Percentiles rank a stretch among this genome's conserved stretches.
phyloP scores from a whole-genome alignment of 2,888 invertebrate genomes.

The Onchidella celtica region DNA sequence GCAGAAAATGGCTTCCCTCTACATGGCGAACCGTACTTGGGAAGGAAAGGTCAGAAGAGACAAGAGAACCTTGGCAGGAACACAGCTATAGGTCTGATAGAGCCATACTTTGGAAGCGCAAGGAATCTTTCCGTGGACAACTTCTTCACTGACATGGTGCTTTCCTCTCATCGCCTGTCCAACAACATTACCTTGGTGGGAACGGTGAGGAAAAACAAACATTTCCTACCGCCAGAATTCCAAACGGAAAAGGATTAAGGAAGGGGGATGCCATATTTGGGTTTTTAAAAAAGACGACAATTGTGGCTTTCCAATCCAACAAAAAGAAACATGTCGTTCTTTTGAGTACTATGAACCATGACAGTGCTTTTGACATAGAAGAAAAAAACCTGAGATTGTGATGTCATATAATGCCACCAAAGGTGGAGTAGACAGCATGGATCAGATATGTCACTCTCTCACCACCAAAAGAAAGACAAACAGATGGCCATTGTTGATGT shows the following conservation, averaged over 20 bases:
- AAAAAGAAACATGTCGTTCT: constrained; percentile 10
- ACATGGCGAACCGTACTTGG: constrained; percentile 21
- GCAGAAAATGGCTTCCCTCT: constrained; percentile 13
- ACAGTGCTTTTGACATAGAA: neutral
- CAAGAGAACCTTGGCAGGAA: constrained; percentile 21
- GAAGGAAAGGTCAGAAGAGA: neutral
- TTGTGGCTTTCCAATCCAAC: constrained; percentile 11
- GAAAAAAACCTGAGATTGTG: neutral
- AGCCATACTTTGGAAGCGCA: constrained; percentile 15
- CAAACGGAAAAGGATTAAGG: neutral
- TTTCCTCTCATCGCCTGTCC: neutral
- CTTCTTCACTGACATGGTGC: constrained; percentile 12
- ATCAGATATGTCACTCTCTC: constrained; percentile 24
- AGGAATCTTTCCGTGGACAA: constrained; percentile 31
- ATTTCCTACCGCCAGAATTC: constrained; percentile 1
- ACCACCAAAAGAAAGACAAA: constrained; percentile 27
- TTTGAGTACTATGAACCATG: neutral
- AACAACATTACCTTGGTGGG: neutral
- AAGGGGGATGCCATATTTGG: neutral
- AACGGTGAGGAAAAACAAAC: constrained; percentile 10
- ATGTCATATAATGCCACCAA: constrained; percentile 20
- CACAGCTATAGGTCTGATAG: constrained; percentile 3
- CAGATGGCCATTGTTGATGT: constrained; percentile 46
- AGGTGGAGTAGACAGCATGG: constrained; percentile 31
- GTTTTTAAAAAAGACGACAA: neutral